phyloP scores from a whole-genome alignment of 2,797 vertebrate species.

The Cryptoprocta ferox region DNA sequence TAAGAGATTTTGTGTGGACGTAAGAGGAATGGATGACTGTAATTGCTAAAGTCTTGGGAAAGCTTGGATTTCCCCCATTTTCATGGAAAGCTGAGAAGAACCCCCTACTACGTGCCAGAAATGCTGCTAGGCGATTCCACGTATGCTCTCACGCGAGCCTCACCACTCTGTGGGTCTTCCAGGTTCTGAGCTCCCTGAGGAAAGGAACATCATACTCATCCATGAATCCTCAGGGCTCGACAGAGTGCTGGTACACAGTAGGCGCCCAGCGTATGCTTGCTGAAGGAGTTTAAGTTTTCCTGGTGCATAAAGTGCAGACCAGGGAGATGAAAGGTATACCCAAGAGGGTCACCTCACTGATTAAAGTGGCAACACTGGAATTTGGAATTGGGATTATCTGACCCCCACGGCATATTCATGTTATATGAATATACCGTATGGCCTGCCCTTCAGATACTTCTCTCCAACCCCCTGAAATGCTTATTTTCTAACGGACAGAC shows the following conservation, averaged over 20 bases:
- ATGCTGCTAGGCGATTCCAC: not conserved
- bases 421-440: no score
- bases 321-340: not conserved
- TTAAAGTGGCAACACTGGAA: not conserved
- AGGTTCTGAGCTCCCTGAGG: not conserved
- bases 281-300: not conserved
- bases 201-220: not conserved
- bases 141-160: not conserved
- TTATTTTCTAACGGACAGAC: not conserved
- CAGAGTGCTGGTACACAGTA: not conserved
- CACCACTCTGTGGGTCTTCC: not conserved
- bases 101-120: not conserved
- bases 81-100: not conserved
- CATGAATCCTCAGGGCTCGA: not conserved
- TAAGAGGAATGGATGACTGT: not conserved
- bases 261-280: not conserved
- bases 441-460: not conserved
- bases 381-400: not conserved
- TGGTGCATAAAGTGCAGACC: not conserved
- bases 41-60: constrained; percentile 35
- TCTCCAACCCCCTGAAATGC: not conserved
- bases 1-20: not conserved
- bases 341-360: not conserved
- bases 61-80: constrained; percentile 37
- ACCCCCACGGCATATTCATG: not conserved